Base-by-base conservation (phyloP, 2,888 invertebrate genomes). In the Ectemnius lituratus region DNA sequence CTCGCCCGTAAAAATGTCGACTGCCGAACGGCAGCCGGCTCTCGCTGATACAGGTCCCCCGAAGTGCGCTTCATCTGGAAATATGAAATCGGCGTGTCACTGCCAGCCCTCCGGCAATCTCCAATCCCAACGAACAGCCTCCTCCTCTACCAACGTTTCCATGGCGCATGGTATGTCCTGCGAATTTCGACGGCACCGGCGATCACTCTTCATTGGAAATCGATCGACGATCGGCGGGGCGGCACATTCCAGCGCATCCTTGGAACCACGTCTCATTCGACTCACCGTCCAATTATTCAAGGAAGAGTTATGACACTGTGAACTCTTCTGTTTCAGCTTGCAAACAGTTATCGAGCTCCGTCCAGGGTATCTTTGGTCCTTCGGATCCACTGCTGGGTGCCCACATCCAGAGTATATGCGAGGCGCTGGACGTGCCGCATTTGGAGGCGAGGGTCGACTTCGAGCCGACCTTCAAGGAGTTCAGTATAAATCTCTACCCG, bases 401-500 rank as follows among this genome's bases (percentile, higher is more conserved):
- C 0, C 97, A 98, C 83, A 94, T 98, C 62, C 96, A 96, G 88
- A 97, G 97, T 60, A 96, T 98, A 89, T 97, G 97, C 89, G 96
- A 96, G 82, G 95, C 97, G 0, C 92, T 98, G 66, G 96, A 97
- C 89, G 94, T 97, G n/a, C 98, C 98, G 0, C 97, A 98, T 88
- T 92, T 98, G 63, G 96, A 97, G 85, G 95, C 95, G 1, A 91
- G 95, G 57, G 92, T 95, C 76, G 95, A 95, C 89, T 93, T 94
- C 82, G 94, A 94, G 86, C 92, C 93, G 6, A 89, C 91, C 70
- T 93, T 93, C 85, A 93, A 93, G 86, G 94, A 95, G 83, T 96
- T 96, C 89, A 97, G 97, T 57, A 95, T 98, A 84, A 98, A 97
- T 91, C 92, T 98, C 66, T 96, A 96, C 90, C 98, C 98, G 0